Conservation (phyloP, 2,888 invertebrate genomes). For the Eretmocerus hayati region DNA sequence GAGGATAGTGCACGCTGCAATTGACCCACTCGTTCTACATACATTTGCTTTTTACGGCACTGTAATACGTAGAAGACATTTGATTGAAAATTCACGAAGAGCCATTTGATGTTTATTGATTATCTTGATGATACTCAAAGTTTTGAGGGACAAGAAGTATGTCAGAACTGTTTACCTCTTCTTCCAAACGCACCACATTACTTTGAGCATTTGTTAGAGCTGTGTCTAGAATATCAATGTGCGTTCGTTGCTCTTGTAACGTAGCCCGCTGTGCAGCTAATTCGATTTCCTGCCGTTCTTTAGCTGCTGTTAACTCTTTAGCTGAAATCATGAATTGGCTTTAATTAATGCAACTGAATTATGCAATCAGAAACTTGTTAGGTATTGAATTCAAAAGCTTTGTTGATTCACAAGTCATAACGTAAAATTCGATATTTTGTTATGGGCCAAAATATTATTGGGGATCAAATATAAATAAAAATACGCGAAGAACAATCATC, state of each 20-base stretch:
- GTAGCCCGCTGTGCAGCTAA: constrained; percentile 82
- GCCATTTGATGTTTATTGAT: neutral
- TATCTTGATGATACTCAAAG: neutral
- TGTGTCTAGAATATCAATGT: constrained; percentile 86
- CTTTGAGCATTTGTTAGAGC: constrained; percentile 86
- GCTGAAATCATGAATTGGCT: constrained; percentile 51
- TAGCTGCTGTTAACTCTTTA: constrained; percentile 80
- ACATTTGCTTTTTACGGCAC: constrained; percentile 77
- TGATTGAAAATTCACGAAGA: neutral
- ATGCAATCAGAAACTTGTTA: no score
- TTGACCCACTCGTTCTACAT: constrained; percentile 77
- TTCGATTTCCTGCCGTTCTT: constrained; percentile 88
- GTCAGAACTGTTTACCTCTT: constrained; percentile 58
- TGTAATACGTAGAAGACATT: constrained; percentile 34
- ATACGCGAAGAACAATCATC: no score
- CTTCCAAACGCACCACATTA: constrained; percentile 79
- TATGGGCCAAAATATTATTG: no score
- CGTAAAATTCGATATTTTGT: no score
- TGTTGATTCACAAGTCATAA: no score
- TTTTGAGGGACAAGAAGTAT: neutral
- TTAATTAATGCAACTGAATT: no score
- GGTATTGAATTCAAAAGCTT: no score
- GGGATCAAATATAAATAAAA: no score
- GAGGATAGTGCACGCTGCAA: constrained; percentile 75
- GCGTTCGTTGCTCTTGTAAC: constrained; percentile 83